Evolutionary conservation across 2,888 invertebrate genomes (phyloP), one percentile per base, ranked within the genome.

Genomic region (Craniophora ligustri): DNA sequence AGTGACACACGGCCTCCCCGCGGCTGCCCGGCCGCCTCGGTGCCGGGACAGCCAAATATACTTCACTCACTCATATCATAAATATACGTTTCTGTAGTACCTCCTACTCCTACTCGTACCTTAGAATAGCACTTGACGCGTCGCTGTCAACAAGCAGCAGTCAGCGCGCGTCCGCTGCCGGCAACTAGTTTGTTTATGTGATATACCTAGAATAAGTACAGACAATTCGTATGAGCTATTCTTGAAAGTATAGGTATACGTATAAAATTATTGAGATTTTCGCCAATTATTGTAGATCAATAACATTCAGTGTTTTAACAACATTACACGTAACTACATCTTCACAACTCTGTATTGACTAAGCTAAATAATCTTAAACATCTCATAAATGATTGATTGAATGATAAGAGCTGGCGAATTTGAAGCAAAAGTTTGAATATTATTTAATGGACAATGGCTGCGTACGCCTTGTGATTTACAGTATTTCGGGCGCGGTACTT

Each of bases 11-110:
- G 36, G 16, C 5, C 36, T 7, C 14, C 6, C n/a, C 21, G 14
- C 16, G 26, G 31, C 31, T n/a, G 39, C 31, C 31, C n/a, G 8
- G 6, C 26, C 36, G 36, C 15, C n/a, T 14, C 34, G 19, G n/a
- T n/a, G 19, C 14, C 14, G 26, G 19, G 2, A 26, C 26, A 30
- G 26, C 23, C 14, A 32, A 34, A 38, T 38, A 42, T 47, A 31
- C n/a, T n/a, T n/a, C n/a, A n/a, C n/a, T 7, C 10, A 15, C 15
- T 32, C 32, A 36, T 34, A 39, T 47, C 34, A 48, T 51, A 48
- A 51, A 56, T 55, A 36, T 48, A 42, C 51, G 46, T 48, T 36
- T 38, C n/a, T n/a, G n/a, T n/a, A n/a, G n/a, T n/a, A n/a, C n/a
- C n/a, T n/a, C n/a, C n/a, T n/a, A n/a, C n/a, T n/a, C n/a, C 45